These are phyloP conservation scores for Sigmodon hispidus DNA, from an alignment of 2,113 vertebrate genomes.

Conservation along the genomic window DNA sequence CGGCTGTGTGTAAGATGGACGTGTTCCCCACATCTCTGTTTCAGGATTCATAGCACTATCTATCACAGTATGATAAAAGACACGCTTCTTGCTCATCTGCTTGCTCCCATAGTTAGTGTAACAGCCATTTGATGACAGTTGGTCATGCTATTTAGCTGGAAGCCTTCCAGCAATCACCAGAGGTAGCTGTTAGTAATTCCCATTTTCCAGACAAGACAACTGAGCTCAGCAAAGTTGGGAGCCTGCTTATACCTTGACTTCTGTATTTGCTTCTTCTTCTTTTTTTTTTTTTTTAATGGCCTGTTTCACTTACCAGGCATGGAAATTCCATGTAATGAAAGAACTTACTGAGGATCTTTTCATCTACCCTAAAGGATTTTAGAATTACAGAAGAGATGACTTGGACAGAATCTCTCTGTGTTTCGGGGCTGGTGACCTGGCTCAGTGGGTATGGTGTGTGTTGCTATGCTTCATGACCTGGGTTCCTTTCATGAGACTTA, in stretches of 20 bases:
- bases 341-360: neutral
- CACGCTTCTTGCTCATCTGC: neutral
- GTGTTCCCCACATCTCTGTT: neutral
- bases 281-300: neutral
- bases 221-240: neutral
- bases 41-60: neutral
- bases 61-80: neutral
- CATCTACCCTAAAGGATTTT: neutral
- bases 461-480: neutral
- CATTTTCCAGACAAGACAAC: neutral
- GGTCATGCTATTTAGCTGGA: neutral
- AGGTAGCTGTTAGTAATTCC: neutral
- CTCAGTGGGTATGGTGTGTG: neutral
- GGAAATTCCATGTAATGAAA: slow-evolving; percentile 4
- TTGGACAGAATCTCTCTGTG: neutral
- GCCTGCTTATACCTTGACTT: neutral
- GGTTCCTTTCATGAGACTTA: neutral
- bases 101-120: neutral
- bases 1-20: neutral
- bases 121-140: neutral
- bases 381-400: neutral
- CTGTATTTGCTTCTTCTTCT: neutral
- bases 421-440: neutral
- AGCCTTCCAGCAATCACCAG: neutral
- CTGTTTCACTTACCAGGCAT: neutral